phyloP scores from a whole-genome alignment of 2,113 vertebrate species.

The Halichoeres trimaculatus region DNA sequence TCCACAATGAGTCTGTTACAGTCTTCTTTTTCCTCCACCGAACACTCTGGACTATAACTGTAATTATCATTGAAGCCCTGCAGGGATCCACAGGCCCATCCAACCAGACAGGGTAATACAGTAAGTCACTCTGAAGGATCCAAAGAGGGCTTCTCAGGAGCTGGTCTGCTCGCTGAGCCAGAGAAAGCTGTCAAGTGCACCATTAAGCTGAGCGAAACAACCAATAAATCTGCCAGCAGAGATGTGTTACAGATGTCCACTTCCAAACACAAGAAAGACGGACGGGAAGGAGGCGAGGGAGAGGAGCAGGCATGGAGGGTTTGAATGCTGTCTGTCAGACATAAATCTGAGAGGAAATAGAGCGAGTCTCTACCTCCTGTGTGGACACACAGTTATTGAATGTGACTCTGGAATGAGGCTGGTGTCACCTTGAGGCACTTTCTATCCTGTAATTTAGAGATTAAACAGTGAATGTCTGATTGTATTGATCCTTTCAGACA shows the following conservation, averaged over 20 bases:
- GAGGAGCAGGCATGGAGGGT: slow-evolving; percentile 19
- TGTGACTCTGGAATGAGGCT: slow-evolving; percentile 21
- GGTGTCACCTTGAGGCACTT: background rate
- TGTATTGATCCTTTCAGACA: slow-evolving; percentile 34
- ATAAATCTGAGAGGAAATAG: slow-evolving; percentile 26
- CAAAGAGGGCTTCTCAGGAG: slow-evolving; percentile 35
- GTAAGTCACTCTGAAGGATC: slow-evolving; percentile 43
- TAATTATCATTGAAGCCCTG: slow-evolving; percentile 17
- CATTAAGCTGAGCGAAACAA: slow-evolving; percentile 53
- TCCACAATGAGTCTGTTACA: background rate
- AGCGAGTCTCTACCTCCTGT: background rate
- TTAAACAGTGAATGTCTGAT: slow-evolving; percentile 32
- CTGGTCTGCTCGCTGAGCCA: slow-evolving; percentile 46
- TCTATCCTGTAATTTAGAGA: slow-evolving; percentile 32
- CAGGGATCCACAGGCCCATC: slow-evolving; percentile 17
- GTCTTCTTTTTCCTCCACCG: background rate
- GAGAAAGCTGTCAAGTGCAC: slow-evolving; percentile 62
- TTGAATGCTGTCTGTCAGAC: slow-evolving; percentile 38
- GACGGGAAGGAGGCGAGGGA: slow-evolving; percentile 17
- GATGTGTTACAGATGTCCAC: slow-evolving; percentile 56
- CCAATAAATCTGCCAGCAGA: slow-evolving; percentile 55
- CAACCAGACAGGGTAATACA: slow-evolving; percentile 35
- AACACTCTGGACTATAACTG: slow-evolving; percentile 10
- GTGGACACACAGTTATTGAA: slow-evolving; percentile 24
- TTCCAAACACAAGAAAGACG: slow-evolving; percentile 43